These are phyloP conservation scores for Acanthococcus lagerstroemiae DNA, from an alignment of 2,888 invertebrate genomes.

Conservation along the genomic window DNA sequence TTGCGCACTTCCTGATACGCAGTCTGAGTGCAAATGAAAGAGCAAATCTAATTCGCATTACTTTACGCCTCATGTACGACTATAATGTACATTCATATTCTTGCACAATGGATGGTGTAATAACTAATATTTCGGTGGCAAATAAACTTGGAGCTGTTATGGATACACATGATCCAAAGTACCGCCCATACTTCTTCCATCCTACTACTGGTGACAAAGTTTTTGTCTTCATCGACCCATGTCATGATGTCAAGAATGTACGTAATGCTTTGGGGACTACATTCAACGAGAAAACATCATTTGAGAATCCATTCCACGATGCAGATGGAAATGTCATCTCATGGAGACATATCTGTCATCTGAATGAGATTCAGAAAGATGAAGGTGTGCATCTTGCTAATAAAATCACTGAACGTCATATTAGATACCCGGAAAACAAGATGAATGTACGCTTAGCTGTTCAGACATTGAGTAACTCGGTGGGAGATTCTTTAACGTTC, in stretches of 20 bases:
- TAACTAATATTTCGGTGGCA: background rate
- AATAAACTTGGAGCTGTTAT: background rate
- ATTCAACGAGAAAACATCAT: background rate
- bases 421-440: constrained; percentile 5
- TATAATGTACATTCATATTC: background rate
- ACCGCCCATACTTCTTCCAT: background rate
- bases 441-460: constrained; percentile 9
- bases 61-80: background rate
- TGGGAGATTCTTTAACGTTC: background rate
- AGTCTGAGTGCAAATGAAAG: background rate
- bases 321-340: background rate
- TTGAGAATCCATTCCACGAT: constrained; percentile 2
- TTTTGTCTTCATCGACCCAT: background rate
- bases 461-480: background rate
- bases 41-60: background rate
- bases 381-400: constrained; percentile 11
- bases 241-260: background rate
- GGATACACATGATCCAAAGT: background rate
- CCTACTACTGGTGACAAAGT: background rate
- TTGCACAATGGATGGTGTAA: background rate
- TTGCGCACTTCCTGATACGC: background rate
- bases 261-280: background rate
- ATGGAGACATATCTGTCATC: constrained; percentile 1
- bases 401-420: constrained; percentile 1
- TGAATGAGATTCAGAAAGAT: background rate